Evolutionary conservation across 2,113 vertebrate genomes (phyloP).

Genomic region (Paedocypris sp.): DNA sequence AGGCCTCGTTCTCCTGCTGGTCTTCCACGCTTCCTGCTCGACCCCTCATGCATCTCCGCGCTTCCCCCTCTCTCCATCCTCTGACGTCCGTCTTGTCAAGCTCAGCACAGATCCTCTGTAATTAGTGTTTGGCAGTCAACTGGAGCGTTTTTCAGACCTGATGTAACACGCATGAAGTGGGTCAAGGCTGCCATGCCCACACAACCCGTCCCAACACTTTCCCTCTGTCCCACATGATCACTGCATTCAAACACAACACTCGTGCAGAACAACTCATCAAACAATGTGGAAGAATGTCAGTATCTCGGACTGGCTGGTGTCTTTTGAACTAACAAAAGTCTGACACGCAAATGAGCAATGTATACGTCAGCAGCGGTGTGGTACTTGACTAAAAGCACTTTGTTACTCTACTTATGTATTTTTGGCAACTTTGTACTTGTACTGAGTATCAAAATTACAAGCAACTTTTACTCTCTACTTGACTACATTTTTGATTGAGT

Average conservation of each 20-base stretch:
- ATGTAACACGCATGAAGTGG: constrained; percentile 48
- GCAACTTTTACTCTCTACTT: no score
- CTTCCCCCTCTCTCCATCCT: constrained; percentile 3
- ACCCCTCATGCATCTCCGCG: background rate
- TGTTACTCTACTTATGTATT: no score
- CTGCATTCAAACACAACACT: background rate
- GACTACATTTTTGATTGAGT: no score
- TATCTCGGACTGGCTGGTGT: no score
- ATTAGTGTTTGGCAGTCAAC: constrained; percentile 64
- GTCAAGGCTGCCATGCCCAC: constrained; percentile 8
- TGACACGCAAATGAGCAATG: no score
- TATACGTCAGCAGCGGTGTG: no score
- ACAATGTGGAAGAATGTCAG: no score
- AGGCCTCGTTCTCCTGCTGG: background rate
- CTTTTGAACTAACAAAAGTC: no score
- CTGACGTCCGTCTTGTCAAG: constrained; percentile 53
- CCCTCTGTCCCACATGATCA: background rate
- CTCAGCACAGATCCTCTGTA: constrained; percentile 63
- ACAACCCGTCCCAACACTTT: background rate
- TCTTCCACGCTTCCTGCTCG: background rate
- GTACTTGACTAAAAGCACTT: no score
- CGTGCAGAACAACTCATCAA: background rate
- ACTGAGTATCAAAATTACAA: no score
- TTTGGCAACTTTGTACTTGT: no score
- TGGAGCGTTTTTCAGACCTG: constrained; percentile 59